Base-by-base conservation (phyloP, 2,888 invertebrate genomes). In the Diadegma fenestrale region DNA sequence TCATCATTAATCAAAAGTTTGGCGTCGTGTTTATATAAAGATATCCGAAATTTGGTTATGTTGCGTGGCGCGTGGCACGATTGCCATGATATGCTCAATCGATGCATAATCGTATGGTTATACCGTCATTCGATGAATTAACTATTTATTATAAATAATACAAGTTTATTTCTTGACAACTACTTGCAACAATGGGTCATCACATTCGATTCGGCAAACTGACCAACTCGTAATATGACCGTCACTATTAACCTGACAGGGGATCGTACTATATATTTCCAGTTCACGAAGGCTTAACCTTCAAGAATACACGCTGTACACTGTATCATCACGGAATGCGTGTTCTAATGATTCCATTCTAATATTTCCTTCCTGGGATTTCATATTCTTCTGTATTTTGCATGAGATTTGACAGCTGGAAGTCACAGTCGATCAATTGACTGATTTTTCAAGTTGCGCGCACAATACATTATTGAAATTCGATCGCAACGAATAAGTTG, bases 361-460 rank as follows among this genome's bases (percentile, higher is more conserved):
- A 8, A 17, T 26, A 1, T 17, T 68, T 68, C 26, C 22, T 45
- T 14, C 19, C 30, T 26, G 7, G 26, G 5, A 45, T 17, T 30
- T 43, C 26, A 45, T 68, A n/a, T 45, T 68, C 8, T 43, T 17
- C 22, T 66, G n/a, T n/a, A n/a, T 43, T 19, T 68, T 17, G 10
- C 2, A 30, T 10, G 14, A 43, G 26, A 41, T 41, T 17, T 45
- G 54, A 45, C 68, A 68, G 26, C 68, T 26, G 45, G 1, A 26
- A 41, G 19, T 12, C 26, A 45, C 0, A 45, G 68, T 68, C 45
- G 68, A 45, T 68, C 43, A 45, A 26, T 68, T 68, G 68, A 68
- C 68, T 68, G 5, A 12, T 12, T 12, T 66, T 43, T 26, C 22
- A 37, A 37, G 5, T 7, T 37, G 37, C 37, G 37, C 7, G 37